Percentiles rank a stretch among this genome's conserved stretches.
Evolutionary conservation across 2,797 vertebrate species (phyloP).

Genomic region (Amphiprion clarkii): DNA sequence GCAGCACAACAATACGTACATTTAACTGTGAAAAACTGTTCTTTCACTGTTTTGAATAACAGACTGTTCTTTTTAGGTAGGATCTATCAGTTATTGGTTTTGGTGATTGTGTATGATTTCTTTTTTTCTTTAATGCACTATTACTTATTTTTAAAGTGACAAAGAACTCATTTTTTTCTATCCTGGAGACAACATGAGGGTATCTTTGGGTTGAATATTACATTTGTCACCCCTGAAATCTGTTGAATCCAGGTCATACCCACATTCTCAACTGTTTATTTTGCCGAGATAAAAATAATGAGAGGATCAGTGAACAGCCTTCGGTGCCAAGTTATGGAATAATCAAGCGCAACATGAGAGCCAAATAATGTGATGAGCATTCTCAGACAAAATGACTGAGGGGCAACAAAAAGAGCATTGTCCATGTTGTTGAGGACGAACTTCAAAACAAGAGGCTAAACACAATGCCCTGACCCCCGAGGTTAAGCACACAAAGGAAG

Average conservation of each 20-base stretch:
- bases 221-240: constrained; percentile 9
- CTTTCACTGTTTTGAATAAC: neutral
- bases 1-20: no score
- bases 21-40: no score
- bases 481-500: constrained; percentile 76
- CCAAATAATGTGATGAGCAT: constrained; percentile 72
- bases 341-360: constrained; percentile 56
- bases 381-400: constrained; percentile 60
- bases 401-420: constrained; percentile 75
- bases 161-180: neutral
- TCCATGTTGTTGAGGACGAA: constrained; percentile 66
- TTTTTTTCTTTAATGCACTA: neutral
- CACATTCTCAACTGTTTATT: constrained; percentile 47
- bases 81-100: neutral
- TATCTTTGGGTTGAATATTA: constrained; percentile 7
- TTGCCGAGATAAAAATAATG: constrained; percentile 58
- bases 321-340: constrained; percentile 55
- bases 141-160: neutral
- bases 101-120: no score
- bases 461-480: constrained; percentile 77
- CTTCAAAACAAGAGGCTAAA: constrained; percentile 74
- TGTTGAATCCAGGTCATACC: constrained; percentile 21
- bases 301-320: constrained; percentile 33
- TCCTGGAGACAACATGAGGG: neutral
- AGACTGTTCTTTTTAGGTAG: neutral